phyloP scores from a whole-genome alignment of 2,888 invertebrate genomes.

The Caenorhabditis sinica region DNA sequence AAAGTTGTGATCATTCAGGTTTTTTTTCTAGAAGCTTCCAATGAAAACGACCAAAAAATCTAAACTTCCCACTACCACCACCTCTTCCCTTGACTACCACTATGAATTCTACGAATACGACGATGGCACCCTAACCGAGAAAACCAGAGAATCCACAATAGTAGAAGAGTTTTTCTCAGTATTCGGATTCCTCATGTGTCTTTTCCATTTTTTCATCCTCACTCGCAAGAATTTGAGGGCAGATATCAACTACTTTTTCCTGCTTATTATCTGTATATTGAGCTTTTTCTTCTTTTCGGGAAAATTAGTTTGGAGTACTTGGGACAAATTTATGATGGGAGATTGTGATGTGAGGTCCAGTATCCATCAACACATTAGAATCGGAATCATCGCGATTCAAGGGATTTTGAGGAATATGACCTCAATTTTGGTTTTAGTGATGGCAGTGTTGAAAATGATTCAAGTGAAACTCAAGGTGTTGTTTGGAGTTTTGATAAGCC shows the following conservation, averaged over 20 bases:
- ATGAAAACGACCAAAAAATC: background rate
- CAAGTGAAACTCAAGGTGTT: background rate
- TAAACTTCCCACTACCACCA: background rate
- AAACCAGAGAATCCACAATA: background rate
- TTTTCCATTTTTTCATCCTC: background rate
- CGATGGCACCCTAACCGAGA: background rate
- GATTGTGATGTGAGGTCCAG: background rate
- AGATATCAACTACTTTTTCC: background rate
- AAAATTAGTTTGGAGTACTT: background rate
- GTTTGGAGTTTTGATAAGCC: background rate
- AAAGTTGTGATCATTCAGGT: too few relatives aligned
- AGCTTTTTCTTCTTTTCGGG: background rate
- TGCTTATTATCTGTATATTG: background rate
- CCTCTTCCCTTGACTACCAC: background rate
- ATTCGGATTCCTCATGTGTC: background rate
- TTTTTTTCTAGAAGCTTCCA: too few relatives aligned
- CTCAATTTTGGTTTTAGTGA: background rate
- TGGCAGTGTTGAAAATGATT: background rate
- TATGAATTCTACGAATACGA: background rate
- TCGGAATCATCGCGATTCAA: background rate
- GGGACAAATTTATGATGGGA: background rate
- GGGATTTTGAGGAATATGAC: background rate
- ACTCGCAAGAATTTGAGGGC: background rate
- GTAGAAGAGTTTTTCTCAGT: background rate
- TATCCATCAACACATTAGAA: background rate